phyloP scores from a whole-genome alignment of 35 echinoderm and acorn worm genomes.

The Heliocidaris erythrogramma region DNA sequence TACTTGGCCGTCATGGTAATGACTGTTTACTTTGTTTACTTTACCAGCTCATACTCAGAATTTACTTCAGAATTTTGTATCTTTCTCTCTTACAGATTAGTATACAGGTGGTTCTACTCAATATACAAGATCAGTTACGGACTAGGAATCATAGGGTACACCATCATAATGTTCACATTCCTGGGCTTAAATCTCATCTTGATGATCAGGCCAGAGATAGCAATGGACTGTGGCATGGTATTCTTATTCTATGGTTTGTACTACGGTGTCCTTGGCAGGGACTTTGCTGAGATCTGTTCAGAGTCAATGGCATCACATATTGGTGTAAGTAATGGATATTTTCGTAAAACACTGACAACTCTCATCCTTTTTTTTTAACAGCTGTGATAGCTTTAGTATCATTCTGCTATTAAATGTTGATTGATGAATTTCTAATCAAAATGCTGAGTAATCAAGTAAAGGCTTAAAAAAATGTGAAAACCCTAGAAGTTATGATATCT shows the following conservation, averaged over 20 bases:
- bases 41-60: too few species aligned
- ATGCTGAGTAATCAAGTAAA: too few species aligned
- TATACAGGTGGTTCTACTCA: constrained; percentile 92
- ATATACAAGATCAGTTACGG: constrained; percentile 97
- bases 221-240: constrained; percentile 85
- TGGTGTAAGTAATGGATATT: constrained; percentile 74
- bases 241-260: constrained; percentile 96
- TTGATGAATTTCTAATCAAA: too few species aligned
- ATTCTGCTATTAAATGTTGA: too few species aligned
- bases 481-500: too few species aligned
- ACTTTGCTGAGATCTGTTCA: constrained; percentile 99
- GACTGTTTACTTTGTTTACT: too few species aligned
- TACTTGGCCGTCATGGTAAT: too few species aligned
- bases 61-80: background rate
- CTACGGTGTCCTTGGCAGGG: constrained; percentile 94
- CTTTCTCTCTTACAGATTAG: constrained; percentile 72
- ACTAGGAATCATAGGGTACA: constrained; percentile 83
- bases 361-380: background rate
- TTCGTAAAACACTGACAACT: too few species aligned
- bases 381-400: too few species aligned
- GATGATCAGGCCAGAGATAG: constrained; percentile 77
- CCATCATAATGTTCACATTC: constrained; percentile 88
- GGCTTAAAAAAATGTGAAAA: too few species aligned
- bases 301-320: constrained; percentile 96
- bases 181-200: constrained; percentile 88